Percentiles rank a stretch among this genome's conserved stretches.
Conservation (phyloP, 2,888 invertebrate species). For the Microctonus brassicae region DNA sequence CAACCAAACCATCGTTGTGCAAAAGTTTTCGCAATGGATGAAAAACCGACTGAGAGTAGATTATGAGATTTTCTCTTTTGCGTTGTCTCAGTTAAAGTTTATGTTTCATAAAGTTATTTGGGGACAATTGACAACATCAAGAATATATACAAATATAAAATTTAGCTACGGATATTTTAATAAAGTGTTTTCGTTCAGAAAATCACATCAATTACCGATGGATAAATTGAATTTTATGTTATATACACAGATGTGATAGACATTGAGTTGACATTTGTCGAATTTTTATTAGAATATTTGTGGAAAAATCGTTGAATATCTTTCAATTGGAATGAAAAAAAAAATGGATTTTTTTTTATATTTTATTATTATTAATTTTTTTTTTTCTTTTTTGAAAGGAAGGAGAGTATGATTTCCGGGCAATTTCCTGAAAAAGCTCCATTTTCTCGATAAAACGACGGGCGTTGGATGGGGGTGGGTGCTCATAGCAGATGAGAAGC, state of each 20-base stretch:
- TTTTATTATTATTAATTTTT: neutral
- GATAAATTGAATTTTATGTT: neutral
- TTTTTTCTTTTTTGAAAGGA: neutral
- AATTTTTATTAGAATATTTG: conserved; percentile 5
- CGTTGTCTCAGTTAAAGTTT: neutral
- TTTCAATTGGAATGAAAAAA: neutral
- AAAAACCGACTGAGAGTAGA: conserved; percentile 25
- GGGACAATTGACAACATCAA: neutral
- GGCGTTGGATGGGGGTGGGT: conserved; percentile 14
- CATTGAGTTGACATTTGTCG: neutral
- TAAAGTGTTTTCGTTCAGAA: neutral
- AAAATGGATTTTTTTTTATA: neutral
- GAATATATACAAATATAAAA: neutral
- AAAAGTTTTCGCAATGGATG: conserved; percentile 25
- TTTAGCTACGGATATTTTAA: neutral
- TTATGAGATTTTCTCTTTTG: conserved; percentile 28
- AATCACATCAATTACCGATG: neutral
- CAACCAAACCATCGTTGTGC: conserved; percentile 5
- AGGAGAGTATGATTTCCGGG: conserved; percentile 18
- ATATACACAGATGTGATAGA: neutral
- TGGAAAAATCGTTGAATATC: neutral
- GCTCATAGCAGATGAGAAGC: conserved; percentile 22
- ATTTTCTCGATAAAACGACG: conserved; percentile 20
- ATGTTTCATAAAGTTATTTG: neutral
- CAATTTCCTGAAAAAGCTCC: conserved; percentile 24